Evolutionary conservation across 2,888 invertebrate genomes (phyloP).

Genomic region (Chaitophorus viminalis): DNA sequence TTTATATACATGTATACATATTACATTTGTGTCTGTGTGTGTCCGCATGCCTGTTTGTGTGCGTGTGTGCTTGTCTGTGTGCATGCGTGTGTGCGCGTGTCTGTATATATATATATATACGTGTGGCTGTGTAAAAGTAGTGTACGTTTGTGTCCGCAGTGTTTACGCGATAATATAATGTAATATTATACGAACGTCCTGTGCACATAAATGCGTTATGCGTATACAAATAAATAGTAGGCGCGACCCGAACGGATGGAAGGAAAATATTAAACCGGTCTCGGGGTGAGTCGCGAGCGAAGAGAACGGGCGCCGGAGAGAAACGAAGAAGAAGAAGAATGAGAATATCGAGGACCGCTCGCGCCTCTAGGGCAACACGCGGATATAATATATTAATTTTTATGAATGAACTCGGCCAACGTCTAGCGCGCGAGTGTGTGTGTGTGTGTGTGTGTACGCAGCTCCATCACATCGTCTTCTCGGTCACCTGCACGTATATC

Average conservation of each 20-base stretch:
- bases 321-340: not conserved
- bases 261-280: conserved; percentile 29
- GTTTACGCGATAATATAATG: not conserved
- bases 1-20: too few relatives aligned
- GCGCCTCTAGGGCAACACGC: not conserved
- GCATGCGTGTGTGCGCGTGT: too few relatives aligned
- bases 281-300: not conserved
- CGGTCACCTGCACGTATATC: not conserved
- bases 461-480: not conserved
- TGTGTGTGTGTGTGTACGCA: not conserved
- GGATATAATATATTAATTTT: conserved; percentile 32
- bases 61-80: too few relatives aligned
- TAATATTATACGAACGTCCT: not conserved
- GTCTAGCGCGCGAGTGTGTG: not conserved
- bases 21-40: not conserved
- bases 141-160: too few relatives aligned
- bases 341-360: not conserved
- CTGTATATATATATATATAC: too few relatives aligned
- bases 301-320: not conserved
- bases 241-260: not conserved
- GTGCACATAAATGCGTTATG: not conserved
- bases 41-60: too few relatives aligned
- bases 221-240: not conserved
- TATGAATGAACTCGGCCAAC: conserved; percentile 32
- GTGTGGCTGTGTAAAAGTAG: too few relatives aligned